Conservation (phyloP, 2,797 vertebrate genomes). For the Nyctibius grandis region DNA sequence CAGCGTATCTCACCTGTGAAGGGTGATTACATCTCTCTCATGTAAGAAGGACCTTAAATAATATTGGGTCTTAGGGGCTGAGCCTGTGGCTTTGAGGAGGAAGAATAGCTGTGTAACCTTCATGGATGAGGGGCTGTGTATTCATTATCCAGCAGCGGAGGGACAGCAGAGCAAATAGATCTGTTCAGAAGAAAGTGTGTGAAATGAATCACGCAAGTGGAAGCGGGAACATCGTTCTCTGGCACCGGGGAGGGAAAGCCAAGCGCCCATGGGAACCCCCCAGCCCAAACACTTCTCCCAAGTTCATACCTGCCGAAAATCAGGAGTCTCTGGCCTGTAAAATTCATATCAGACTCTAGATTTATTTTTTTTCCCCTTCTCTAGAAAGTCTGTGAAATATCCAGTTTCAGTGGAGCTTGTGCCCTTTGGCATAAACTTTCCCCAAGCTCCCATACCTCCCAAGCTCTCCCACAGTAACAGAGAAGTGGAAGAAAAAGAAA, state of each 20-base stretch:
- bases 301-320: neutral
- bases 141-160: neutral
- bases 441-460: neutral
- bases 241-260: neutral
- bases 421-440: neutral
- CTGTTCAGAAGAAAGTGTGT: neutral
- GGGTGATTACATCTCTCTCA: neutral
- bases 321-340: neutral
- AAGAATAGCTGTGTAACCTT: neutral
- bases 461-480: neutral
- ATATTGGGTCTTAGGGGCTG: neutral
- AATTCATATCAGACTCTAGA: neutral
- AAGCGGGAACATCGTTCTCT: neutral
- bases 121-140: neutral
- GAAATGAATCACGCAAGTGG: neutral
- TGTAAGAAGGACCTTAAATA: neutral
- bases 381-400: neutral
- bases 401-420: neutral
- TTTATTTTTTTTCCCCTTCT: neutral
- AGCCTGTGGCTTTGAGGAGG: neutral
- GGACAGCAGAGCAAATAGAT: neutral
- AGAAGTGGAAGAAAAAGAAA: neutral
- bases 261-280: fast-evolving
- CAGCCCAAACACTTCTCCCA: neutral
- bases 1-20: conserved; percentile 18